Conservation (phyloP, 2,113 vertebrate species). For the Oncorhynchus clarkii region DNA sequence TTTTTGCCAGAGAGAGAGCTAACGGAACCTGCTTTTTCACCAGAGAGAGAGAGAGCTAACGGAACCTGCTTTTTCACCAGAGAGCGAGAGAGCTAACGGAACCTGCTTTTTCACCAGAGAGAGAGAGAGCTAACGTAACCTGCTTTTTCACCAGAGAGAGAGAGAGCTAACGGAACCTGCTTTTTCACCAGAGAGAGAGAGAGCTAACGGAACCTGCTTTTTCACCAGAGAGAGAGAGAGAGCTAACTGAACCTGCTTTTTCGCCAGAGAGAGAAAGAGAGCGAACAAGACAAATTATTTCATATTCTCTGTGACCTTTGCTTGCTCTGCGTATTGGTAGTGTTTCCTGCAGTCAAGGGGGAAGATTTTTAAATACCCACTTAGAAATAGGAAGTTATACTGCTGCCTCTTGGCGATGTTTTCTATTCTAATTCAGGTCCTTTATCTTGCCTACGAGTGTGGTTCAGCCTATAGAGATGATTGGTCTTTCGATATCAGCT, state of each 20-base stretch:
- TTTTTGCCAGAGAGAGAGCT: no score
- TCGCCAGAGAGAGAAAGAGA: conserved; percentile 13
- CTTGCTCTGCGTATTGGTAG: conserved; percentile 58
- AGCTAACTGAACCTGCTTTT: no score
- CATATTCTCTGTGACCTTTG: conserved; percentile 58
- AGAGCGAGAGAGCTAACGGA: conserved; percentile 21
- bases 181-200: no score
- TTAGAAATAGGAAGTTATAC: conserved; percentile 50
- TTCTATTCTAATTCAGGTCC: conserved; percentile 33
- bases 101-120: background rate
- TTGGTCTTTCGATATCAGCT: conserved; percentile 11
- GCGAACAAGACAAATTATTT: conserved; percentile 51
- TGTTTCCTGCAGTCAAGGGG: conserved; percentile 46
- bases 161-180: no score
- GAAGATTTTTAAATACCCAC: conserved; percentile 46
- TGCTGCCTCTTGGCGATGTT: conserved; percentile 39
- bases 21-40: no score
- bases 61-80: no score
- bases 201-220: no score
- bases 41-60: no score
- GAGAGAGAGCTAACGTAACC: conserved; percentile 8
- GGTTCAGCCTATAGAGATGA: conserved; percentile 5
- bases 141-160: background rate
- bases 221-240: no score
- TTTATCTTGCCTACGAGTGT: conserved; percentile 8